A percentile compares a stretch with the other conserved stretches of the same genome.
Evolutionary conservation across 2,797 vertebrate species (phyloP).

Genomic region (Lithobates pipiens): DNA sequence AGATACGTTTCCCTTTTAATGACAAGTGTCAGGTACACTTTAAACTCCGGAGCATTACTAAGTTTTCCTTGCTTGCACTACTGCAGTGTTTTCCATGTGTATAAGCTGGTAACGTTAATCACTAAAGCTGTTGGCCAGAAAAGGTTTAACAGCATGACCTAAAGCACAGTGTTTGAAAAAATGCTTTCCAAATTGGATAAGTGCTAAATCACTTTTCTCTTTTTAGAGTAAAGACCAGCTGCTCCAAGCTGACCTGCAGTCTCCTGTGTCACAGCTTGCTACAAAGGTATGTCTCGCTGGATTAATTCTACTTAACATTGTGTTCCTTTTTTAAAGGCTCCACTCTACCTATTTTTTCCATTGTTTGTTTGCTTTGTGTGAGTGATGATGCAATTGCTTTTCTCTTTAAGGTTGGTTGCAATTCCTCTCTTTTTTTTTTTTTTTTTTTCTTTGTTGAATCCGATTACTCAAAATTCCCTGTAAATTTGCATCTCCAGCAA

Average conservation of each 20-base stretch:
- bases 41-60: not conserved
- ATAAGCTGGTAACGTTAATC: not conserved
- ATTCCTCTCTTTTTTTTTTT: no score
- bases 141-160: not conserved
- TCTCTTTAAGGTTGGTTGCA: no score
- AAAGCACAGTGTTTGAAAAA: constrained; percentile 6
- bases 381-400: not conserved
- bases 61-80: not conserved
- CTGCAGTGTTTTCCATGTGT: not conserved
- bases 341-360: not conserved
- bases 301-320: not conserved
- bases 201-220: constrained; percentile 58
- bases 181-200: constrained; percentile 29
- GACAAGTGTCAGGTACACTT: not conserved
- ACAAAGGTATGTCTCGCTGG: constrained; percentile 81
- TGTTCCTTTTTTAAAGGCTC: not conserved
- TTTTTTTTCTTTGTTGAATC: no score
- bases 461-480: no score
- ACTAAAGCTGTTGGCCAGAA: not conserved
- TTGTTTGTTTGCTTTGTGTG: not conserved
- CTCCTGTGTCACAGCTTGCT: constrained; percentile 74
- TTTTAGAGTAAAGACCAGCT: constrained; percentile 86
- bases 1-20: not conserved
- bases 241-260: constrained; percentile 79
- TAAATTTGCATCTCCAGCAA: no score